These are phyloP conservation scores for Phoenicopterus ruber DNA, from an alignment of 2,113 vertebrate species.

Conservation along the genomic window DNA sequence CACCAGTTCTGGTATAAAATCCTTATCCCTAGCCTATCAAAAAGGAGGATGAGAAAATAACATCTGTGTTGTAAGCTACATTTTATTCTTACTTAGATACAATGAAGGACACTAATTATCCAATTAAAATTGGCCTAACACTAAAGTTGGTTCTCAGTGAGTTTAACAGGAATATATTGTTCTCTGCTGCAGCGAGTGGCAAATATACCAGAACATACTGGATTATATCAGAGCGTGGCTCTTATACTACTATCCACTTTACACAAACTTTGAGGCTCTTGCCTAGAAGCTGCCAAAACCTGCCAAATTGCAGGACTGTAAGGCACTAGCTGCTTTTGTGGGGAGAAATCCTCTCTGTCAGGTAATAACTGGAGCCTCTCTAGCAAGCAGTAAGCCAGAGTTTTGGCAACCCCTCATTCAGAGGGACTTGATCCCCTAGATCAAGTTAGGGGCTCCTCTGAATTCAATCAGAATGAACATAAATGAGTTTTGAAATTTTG, in stretches of 20 bases:
- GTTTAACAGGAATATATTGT: background rate
- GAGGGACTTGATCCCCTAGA: background rate
- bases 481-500: background rate
- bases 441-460: background rate
- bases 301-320: background rate
- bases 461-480: background rate
- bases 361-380: background rate
- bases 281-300: background rate
- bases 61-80: background rate
- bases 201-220: background rate
- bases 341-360: background rate
- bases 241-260: background rate
- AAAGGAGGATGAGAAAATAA: background rate
- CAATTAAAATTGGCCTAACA: background rate
- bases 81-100: background rate
- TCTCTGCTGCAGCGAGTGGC: background rate
- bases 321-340: background rate
- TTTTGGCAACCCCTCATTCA: background rate
- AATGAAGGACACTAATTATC: background rate
- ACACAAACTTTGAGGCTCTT: background rate
- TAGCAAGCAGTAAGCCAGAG: background rate
- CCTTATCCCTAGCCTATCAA: background rate
- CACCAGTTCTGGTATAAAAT: background rate
- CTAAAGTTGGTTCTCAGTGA: background rate
- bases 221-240: background rate